Base-by-base conservation (phyloP, 2,113 vertebrate species). In the Progne subis region DNA sequence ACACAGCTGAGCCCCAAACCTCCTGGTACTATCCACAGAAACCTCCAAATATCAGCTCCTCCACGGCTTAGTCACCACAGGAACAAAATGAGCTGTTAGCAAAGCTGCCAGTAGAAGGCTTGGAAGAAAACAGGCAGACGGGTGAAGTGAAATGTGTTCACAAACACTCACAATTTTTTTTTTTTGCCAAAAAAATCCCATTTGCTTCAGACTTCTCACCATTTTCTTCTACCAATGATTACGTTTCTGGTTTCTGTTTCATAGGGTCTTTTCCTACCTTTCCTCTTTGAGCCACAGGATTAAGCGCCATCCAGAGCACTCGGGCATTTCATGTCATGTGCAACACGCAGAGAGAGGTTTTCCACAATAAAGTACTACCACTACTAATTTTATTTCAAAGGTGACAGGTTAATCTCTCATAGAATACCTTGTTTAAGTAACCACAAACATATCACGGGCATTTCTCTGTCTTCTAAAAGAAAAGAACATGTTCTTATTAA, bases 111-210 rank as follows among this genome's bases (percentile, higher is more conserved):
- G 23, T 71, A 59, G 67, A 68, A 82, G 50, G 39, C 17, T 91
- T 50, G 19, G 75, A 95, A 85, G 14, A 61, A 85, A 95, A 85
- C 65, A 80, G 60, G 68, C 86, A 90, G 77, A 82, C 91, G 74
- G 69, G 44, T 12, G 81, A 94, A 67, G 46, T 4, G 3, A 90
- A 74, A 86, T 14, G 34, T 4, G 0, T 61, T 78, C 80, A 12
- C 78, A 86, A 83, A 78, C 29, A 59, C 50, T 82, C 0, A 0
- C 50, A 63, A 43, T 10, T 15, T 43, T n/a, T 83, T 90, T 39
- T 75, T 56, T 44, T 18, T 25, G 20, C 28, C 15, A 37, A 60
- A 77, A 85, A 43, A 9, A 2, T 39, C 55, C 12, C 55, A 12
- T 64, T 90, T 64, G 70, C 49, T 64, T 79, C 49, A 72, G 86